phyloP scores from a whole-genome alignment of 2,888 invertebrate genomes.

The Thelaira solivaga region DNA sequence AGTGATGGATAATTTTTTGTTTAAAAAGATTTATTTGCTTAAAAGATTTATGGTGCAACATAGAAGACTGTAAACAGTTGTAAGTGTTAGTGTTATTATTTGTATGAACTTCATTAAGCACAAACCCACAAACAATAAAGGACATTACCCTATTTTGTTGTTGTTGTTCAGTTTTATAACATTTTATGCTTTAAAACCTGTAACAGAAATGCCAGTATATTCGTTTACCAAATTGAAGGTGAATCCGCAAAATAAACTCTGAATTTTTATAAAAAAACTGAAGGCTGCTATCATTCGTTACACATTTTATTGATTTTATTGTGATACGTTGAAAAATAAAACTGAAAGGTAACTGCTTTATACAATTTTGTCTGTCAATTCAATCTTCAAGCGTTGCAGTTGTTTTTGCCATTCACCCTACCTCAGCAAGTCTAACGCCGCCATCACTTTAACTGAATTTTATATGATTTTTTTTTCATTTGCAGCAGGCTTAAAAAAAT shows the following conservation, averaged over 20 bases:
- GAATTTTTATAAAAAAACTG: no score
- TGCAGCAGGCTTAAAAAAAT: conserved; percentile 21
- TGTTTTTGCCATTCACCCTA: neutral
- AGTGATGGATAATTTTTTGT: no score
- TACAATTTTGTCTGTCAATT: neutral
- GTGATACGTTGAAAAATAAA: neutral
- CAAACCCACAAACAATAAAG: conserved; percentile 38
- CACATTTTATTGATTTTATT: conserved; percentile 51
- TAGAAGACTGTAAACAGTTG: no score
- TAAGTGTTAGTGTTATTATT: no score
- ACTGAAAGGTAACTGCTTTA: conserved; percentile 33
- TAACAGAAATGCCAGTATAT: conserved; percentile 30
- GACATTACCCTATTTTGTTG: conserved; percentile 33
- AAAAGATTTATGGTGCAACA: no score
- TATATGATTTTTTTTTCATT: neutral
- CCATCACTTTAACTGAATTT: neutral
- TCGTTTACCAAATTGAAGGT: conserved; percentile 40
- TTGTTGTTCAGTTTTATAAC: conserved; percentile 27
- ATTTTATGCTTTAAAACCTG: conserved; percentile 26
- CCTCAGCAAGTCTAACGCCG: no score
- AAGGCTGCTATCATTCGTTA: conserved; percentile 47
- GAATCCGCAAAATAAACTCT: no score
- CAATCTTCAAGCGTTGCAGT: neutral
- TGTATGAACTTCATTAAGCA: neutral
- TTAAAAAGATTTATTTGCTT: no score